phyloP scores from a whole-genome alignment of 2,888 invertebrate genomes.

The Drosophila multiciliata region DNA sequence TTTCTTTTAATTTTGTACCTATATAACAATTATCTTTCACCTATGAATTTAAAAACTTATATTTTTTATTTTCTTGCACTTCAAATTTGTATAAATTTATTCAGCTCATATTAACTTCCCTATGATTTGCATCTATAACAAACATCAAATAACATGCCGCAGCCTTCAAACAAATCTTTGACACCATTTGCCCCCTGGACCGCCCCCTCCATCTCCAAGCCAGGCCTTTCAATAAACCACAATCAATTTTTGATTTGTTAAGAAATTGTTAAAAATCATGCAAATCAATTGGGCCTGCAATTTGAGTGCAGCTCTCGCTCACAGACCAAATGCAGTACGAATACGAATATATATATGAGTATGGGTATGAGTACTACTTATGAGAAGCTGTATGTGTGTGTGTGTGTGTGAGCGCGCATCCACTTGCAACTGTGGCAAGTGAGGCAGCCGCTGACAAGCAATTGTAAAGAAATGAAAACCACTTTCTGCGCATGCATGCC shows the following conservation, averaged over 20 bases:
- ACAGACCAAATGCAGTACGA: slow-evolving; percentile 3
- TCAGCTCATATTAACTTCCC: not conserved
- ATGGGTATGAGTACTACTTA: slow-evolving; percentile 16
- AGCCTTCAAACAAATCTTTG: slow-evolving; percentile 21
- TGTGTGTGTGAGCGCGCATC: slow-evolving; percentile 25
- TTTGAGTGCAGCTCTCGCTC: slow-evolving; percentile 49
- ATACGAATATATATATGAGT: not conserved
- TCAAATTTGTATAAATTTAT: not conserved
- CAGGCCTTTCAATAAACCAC: slow-evolving; percentile 20
- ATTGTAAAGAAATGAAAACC: slow-evolving; percentile 83
- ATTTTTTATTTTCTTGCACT: not conserved
- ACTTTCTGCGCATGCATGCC: slow-evolving; percentile 82
- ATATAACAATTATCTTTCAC: not conserved
- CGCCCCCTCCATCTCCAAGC: not conserved
- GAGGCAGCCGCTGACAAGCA: slow-evolving; percentile 63
- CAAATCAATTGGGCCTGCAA: slow-evolving; percentile 69
- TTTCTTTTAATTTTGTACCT: not conserved
- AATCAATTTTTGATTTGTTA: slow-evolving; percentile 38
- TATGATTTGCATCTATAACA: not conserved
- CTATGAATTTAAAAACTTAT: not conserved
- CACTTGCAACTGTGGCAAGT: slow-evolving; percentile 57
- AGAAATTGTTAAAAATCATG: slow-evolving; percentile 62
- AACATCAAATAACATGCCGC: slow-evolving; percentile 8
- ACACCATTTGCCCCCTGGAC: slow-evolving; percentile 53
- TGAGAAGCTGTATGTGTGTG: slow-evolving; percentile 4